These are phyloP conservation scores for Dryobotodes eremita DNA, from an alignment of 2,888 invertebrate species.

Conservation along the genomic window DNA sequence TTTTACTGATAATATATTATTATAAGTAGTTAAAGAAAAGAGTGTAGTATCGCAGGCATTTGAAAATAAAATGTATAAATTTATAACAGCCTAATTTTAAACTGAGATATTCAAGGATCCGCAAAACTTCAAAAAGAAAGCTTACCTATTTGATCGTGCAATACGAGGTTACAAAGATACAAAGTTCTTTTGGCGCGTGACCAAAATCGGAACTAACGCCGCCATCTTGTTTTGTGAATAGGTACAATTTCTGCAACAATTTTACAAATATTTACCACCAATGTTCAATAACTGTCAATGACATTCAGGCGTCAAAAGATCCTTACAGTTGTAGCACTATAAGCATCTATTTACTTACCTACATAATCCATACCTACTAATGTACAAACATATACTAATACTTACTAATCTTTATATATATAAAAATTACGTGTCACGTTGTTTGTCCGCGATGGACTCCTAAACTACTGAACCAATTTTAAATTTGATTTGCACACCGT, in stretches of 20 bases:
- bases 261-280: not conserved
- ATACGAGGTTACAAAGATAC: not conserved
- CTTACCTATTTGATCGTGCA: not conserved
- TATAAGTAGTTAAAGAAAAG: not conserved
- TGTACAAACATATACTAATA: too few relatives aligned
- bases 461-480: too few relatives aligned
- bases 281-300: not conserved
- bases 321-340: not conserved
- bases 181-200: not conserved
- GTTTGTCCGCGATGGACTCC: too few relatives aligned
- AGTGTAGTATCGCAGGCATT: not conserved
- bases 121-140: not conserved
- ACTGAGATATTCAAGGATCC: not conserved
- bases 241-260: not conserved
- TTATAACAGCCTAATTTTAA: too few relatives aligned
- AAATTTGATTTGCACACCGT: too few relatives aligned
- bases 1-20: not conserved
- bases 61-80: too few relatives aligned
- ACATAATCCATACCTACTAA: not conserved
- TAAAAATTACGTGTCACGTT: too few relatives aligned
- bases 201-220: not conserved
- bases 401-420: too few relatives aligned
- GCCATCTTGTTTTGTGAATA: not conserved
- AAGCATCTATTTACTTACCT: not conserved
- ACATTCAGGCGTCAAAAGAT: not conserved